Evolutionary conservation across 1,140 invertebrate genomes (phyloP).

Genomic region (Eumeta japonica): DNA sequence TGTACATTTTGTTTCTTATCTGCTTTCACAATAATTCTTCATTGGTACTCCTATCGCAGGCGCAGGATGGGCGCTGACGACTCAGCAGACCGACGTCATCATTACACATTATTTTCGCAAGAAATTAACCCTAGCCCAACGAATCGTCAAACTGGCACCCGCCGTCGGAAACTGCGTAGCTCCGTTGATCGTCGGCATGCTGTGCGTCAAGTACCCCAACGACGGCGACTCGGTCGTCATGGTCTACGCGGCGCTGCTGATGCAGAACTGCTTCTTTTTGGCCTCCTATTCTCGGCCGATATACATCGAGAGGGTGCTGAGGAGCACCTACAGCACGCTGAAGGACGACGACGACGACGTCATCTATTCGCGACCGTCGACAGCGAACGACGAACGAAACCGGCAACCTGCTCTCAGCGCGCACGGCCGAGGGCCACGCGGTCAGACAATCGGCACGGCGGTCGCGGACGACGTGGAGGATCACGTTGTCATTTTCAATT

Average conservation of each 20-base stretch:
- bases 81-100: slow-evolving; percentile 50
- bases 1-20: too few relatives aligned
- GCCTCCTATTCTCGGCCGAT: slow-evolving; percentile 41
- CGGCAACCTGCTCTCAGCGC: background rate
- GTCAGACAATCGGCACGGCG: background rate
- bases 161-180: slow-evolving; percentile 40
- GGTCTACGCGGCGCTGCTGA: slow-evolving; percentile 44
- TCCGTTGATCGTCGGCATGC: slow-evolving; percentile 34
- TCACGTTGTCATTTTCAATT: slow-evolving; percentile 47
- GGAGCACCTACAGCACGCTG: slow-evolving; percentile 47
- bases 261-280: slow-evolving; percentile 50
- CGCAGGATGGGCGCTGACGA: slow-evolving; percentile 43
- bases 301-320: slow-evolving; percentile 45
- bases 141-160: slow-evolving; percentile 41
- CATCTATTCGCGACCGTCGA: slow-evolving; percentile 47
- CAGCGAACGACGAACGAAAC: too few relatives aligned
- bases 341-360: slow-evolving; percentile 52
- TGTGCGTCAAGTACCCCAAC: slow-evolving; percentile 31
- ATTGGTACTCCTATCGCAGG: too few relatives aligned
- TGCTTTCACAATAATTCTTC: too few relatives aligned
- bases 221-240: slow-evolving; percentile 38
- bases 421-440: background rate
- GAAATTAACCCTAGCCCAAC: slow-evolving; percentile 37
- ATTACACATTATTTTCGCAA: slow-evolving; percentile 52
- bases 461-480: slow-evolving; percentile 36